A percentile compares a stretch with the other conserved stretches of the same genome.
These are phyloP conservation scores for Centropus bengalensis DNA, from an alignment of 2,113 vertebrate genomes.

Conservation along the genomic window DNA sequence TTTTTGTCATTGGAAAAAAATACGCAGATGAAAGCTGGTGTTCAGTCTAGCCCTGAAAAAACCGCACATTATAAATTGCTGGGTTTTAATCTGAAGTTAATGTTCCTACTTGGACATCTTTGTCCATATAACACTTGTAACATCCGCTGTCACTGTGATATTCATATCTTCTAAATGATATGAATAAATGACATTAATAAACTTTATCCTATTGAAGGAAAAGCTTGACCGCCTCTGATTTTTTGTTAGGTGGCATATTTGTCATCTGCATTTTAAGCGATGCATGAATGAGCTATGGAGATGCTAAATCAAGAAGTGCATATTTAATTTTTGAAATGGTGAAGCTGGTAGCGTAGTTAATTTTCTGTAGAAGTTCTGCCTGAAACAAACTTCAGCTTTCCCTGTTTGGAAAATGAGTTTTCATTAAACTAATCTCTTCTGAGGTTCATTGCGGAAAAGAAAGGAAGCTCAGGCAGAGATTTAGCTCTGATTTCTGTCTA, in stretches of 20 bases:
- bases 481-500: not conserved
- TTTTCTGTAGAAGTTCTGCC: not conserved
- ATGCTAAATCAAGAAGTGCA: not conserved
- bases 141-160: not conserved
- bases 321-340: not conserved
- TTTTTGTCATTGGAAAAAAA: not conserved
- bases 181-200: not conserved
- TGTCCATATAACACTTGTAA: conserved; percentile 7
- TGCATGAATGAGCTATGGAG: not conserved
- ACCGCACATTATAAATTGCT: not conserved
- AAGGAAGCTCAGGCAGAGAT: not conserved
- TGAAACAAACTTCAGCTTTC: not conserved
- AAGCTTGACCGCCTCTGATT: not conserved
- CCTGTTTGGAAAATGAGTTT: not conserved
- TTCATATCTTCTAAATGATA: not conserved
- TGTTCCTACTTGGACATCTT: conserved; percentile 5
- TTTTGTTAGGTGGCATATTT: not conserved
- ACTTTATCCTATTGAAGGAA: not conserved
- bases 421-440: not conserved
- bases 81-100: conserved; percentile 42
- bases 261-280: not conserved
- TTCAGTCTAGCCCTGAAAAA: not conserved
- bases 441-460: not conserved
- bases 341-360: not conserved
- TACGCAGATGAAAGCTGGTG: not conserved